Base-by-base conservation (phyloP, 2,888 invertebrate genomes). In the Coenonympha arcania region DNA sequence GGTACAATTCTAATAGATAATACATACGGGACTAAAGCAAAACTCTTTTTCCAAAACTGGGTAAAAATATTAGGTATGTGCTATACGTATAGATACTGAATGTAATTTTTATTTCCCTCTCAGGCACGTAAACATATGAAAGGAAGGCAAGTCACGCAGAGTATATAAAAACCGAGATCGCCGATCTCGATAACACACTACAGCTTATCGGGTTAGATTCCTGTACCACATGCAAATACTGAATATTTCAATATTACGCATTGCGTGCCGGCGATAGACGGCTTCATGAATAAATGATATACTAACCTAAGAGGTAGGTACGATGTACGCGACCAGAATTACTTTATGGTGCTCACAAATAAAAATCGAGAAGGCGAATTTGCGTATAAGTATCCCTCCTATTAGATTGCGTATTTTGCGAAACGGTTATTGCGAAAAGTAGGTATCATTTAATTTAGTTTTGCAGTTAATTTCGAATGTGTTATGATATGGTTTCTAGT, bases 101-200 rank as follows among this genome's bases (percentile, higher is more conserved):
- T n/a, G n/a, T 30, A 22, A 13, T 5, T 31, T 42, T 20, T 19
- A 13, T 20, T 20, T 8, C 3, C 11, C 24, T 6, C 20, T 9
- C 15, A 33, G 8, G 16, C 39, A 44, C 31, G 28, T 45, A 52
- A 58, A 44, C 55, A 54, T 51, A 13, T 19, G 20, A 20, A 19
- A 4, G 28, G 45, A 57, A 56, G 46, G 42, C 50, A 47, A 49
- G 48, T 52, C 57, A 59, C 57, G 58, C 52, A 56, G 50, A 50
- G 40, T 44, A 52, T 52, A 52, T 50, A 43, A 43, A 41, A 52
- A 54, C 40, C 30, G 45, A 47, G 48, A 52, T 56, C 34, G 46
- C 31, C 42, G 48, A 48, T 57, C 55, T 52, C 54, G 59, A 59
- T 58, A 62, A 63, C 59, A 45, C 49, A 49, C 52, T 43, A 52